A percentile compares a stretch with the other conserved stretches of the same genome.
phyloP scores from a whole-genome alignment of 2,113 vertebrate genomes.

The Poeciliopsis retropinna region DNA sequence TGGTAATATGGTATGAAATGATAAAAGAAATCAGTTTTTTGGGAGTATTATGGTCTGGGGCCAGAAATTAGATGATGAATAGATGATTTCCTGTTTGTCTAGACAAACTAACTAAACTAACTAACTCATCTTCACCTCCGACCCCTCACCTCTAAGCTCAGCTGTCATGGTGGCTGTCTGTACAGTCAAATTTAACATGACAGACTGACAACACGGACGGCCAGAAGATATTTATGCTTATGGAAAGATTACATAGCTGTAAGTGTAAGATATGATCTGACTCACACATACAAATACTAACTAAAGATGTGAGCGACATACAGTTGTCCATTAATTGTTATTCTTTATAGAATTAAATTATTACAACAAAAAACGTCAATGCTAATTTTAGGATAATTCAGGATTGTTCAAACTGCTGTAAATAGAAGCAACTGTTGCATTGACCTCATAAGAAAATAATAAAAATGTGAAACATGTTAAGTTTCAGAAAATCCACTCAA shows the following conservation, averaged over 20 bases:
- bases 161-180: conserved; percentile 19
- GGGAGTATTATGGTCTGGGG: neutral
- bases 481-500: too few relatives aligned
- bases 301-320: neutral
- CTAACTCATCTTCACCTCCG: conserved; percentile 6
- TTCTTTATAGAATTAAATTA: too few relatives aligned
- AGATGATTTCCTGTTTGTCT: too few relatives aligned
- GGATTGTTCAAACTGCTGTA: too few relatives aligned
- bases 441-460: too few relatives aligned
- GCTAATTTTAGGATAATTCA: too few relatives aligned
- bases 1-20: too few relatives aligned
- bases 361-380: too few relatives aligned
- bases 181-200: conserved; percentile 21
- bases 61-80: neutral
- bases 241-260: neutral
- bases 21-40: neutral
- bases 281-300: neutral
- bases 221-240: neutral
- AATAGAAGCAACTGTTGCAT: too few relatives aligned
- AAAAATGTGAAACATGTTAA: too few relatives aligned
- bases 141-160: conserved; percentile 30
- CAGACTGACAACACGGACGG: conserved; percentile 1
- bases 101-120: too few relatives aligned
- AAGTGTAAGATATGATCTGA: neutral
- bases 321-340: neutral